Percentiles rank a stretch among this genome's conserved stretches.
phyloP scores from a whole-genome alignment of 2,797 vertebrate genomes.

The Phataginus tetradactyla region DNA sequence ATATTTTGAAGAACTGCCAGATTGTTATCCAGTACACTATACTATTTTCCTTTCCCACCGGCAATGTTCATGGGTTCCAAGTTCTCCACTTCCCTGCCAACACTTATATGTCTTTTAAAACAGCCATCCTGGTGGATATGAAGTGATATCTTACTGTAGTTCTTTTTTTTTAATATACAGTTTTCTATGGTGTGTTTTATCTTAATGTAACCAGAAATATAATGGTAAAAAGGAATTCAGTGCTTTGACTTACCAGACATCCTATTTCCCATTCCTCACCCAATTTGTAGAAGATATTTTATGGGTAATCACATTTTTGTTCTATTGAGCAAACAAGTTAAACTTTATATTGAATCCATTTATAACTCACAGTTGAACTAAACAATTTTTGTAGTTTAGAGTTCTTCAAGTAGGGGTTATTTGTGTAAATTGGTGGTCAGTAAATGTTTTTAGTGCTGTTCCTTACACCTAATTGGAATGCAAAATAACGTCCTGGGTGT shows the following conservation, averaged over 20 bases:
- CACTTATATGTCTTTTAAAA: neutral
- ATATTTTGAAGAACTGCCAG: slow-evolving; percentile 30
- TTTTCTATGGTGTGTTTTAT: neutral
- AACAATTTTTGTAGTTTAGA: slow-evolving; percentile 26
- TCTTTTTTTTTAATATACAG: neutral
- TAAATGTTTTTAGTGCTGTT: slow-evolving; percentile 4
- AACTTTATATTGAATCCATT: slow-evolving; percentile 27
- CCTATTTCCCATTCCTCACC: neutral
- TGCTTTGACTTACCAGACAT: neutral
- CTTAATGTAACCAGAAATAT: slow-evolving; percentile 16
- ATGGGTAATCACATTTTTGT: neutral
- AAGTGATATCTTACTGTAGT: neutral
- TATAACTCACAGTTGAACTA: slow-evolving; percentile 31
- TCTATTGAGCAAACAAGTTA: slow-evolving; percentile 34
- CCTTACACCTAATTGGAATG: slow-evolving; percentile 37
- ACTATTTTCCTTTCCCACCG: neutral
- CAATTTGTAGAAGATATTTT: slow-evolving; percentile 2
- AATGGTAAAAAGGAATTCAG: neutral
- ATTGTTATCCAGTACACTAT: neutral
- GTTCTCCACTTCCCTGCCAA: neutral
- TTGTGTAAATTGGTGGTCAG: slow-evolving; percentile 4
- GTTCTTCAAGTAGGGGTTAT: neutral
- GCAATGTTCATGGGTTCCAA: neutral
- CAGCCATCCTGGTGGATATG: neutral
- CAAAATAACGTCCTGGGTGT: neutral